Evolutionary conservation across 2,888 invertebrate species (phyloP).

Genomic region (Diarsia brunnea): DNA sequence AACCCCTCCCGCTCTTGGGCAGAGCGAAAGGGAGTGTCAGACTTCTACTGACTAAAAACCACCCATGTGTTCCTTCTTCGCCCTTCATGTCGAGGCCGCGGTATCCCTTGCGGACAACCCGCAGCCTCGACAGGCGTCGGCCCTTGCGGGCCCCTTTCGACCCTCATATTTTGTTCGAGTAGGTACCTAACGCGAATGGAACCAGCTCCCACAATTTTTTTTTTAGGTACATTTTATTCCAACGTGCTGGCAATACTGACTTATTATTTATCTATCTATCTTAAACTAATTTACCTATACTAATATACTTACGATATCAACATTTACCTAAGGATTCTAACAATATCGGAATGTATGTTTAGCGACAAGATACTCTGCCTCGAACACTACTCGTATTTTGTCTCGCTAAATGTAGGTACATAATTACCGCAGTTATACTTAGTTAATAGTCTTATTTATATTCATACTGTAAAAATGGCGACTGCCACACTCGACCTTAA

Average conservation of each 20-base stretch:
- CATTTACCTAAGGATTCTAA: slow-evolving; percentile 41
- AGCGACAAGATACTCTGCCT: neutral
- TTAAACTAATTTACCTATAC: slow-evolving; percentile 27
- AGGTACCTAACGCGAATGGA: neutral
- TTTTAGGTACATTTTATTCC: neutral
- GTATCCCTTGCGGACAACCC: no score
- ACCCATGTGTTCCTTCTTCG: no score
- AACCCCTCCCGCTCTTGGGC: no score
- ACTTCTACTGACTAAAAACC: no score
- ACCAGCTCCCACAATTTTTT: neutral
- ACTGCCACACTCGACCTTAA: slow-evolving; percentile 11
- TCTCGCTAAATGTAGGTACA: neutral
- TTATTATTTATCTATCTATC: slow-evolving; percentile 29
- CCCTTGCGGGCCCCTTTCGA: no score
- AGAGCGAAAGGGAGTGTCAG: no score
- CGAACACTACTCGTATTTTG: slow-evolving; percentile 17
- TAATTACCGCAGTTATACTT: neutral
- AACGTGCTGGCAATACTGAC: slow-evolving; percentile 10
- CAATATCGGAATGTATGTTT: slow-evolving; percentile 11
- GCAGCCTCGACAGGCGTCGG: no score
- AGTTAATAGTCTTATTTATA: neutral
- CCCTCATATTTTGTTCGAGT: neutral
- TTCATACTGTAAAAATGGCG: slow-evolving; percentile 38
- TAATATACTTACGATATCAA: slow-evolving; percentile 33
- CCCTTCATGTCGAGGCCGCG: no score